Base-by-base conservation (phyloP, 2,888 invertebrate species). In the Laothoe populi region DNA sequence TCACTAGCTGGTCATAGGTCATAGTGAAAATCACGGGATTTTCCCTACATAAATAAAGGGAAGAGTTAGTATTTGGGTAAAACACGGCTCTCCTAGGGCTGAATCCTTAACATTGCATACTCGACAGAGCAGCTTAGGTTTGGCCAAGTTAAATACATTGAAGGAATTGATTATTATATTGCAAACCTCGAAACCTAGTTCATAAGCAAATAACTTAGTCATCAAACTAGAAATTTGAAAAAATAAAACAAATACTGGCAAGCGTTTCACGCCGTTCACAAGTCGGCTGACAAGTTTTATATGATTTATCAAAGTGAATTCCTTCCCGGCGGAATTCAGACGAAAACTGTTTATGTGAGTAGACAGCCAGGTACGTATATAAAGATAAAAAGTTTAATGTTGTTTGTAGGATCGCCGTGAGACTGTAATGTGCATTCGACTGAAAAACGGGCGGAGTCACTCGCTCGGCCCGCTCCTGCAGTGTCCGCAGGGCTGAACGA, bases 341-440 rank as follows among this genome's bases (percentile, higher is more conserved):
- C 24, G 49, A 42, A 38, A 40, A 48, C 60, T 16, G 48, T 60
- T 49, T 35, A 49, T 60, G 40, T 48, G 49, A 40, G 42, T 60
- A 49, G 53, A 53, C 60, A 60, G 45, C 42, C 31, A 61, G 35
- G 61, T 65, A 58, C 53, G 19, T 35, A 53, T 35, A 35, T 53
- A 35, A 57, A 71, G 74, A 82, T 79, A 80, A 79, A 81, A 82
- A 82, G 73, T 82, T 78, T 75, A 78, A 82, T 78, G 81, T 76
- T 77, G 81, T 83, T 80, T 77, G 77, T 77, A 71, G 75, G 74
- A 78, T 73, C 71, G 72, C 70, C 67, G 72, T 68, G 70, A 70
- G 73, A 70, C 75, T 71, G 78, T 77, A 78, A 78, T 77, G 80
- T 79, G 75, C 80, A 78, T 65, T 69, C 75, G 74, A 77, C 72